phyloP scores from a whole-genome alignment of 2,888 invertebrate species.

The Nemurella pictetii region DNA sequence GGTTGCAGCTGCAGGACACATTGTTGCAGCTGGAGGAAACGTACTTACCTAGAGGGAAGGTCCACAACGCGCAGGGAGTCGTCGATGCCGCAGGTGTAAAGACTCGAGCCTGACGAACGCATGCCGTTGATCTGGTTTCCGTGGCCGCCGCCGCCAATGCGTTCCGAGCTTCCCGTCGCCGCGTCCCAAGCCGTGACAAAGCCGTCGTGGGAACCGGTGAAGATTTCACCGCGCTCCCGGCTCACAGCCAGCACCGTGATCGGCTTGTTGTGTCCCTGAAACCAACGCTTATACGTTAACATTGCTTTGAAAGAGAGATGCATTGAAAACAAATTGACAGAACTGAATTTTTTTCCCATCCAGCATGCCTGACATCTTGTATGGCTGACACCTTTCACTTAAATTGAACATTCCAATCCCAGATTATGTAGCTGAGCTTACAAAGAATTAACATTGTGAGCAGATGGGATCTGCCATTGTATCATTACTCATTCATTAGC shows the following conservation, averaged over 20 bases:
- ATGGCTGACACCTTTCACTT: too few species aligned
- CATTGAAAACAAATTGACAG: too few species aligned
- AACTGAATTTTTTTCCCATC: too few species aligned
- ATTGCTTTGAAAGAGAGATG: too few species aligned
- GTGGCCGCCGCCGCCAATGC: slow-evolving; percentile 83
- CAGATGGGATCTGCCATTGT: too few species aligned
- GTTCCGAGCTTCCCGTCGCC: slow-evolving; percentile 62
- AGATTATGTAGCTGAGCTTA: too few species aligned
- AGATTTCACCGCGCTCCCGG: slow-evolving; percentile 74
- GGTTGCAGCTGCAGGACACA: too few species aligned
- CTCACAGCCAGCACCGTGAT: slow-evolving; percentile 85
- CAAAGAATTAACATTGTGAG: too few species aligned
- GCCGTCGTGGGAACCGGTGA: slow-evolving; percentile 94
- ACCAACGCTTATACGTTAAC: slow-evolving; percentile 40
- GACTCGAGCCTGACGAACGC: slow-evolving; percentile 65
- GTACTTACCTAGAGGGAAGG: slow-evolving; percentile 45
- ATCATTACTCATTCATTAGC: too few species aligned
- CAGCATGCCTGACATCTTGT: too few species aligned
- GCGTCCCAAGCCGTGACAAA: slow-evolving; percentile 84
- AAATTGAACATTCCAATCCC: too few species aligned
- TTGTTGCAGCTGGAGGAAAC: too few species aligned
- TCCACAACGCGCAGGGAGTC: slow-evolving; percentile 79
- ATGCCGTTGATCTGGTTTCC: slow-evolving; percentile 95
- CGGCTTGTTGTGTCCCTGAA: slow-evolving; percentile 93
- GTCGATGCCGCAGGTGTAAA: slow-evolving; percentile 93